Base-by-base conservation (phyloP, 2,113 vertebrate genomes). In the Erythrocercus mccallii region DNA sequence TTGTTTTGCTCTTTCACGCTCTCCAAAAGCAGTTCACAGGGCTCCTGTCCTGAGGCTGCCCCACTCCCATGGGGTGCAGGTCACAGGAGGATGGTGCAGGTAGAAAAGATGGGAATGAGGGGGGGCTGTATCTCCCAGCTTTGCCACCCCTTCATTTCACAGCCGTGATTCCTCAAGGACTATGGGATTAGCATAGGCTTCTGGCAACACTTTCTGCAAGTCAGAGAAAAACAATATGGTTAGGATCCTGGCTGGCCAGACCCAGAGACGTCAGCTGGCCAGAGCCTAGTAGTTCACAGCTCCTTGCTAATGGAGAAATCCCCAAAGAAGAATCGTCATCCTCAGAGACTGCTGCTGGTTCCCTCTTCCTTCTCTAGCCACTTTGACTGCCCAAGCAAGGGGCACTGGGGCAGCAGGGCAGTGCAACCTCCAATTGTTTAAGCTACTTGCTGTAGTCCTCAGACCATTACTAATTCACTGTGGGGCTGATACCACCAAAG, bases 141-240 rank as follows among this genome's bases (percentile, higher is more conserved):
- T 53, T 88, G 73, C 66, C 64, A 57, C 13, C 16, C 33, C 50
- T 80, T 53, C 27, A 11, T 76, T 73, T 96, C 87, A 95, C 44
- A 96, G 64, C 42, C 40, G 92, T 82, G 96, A 92, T 84, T 97
- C 95, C 45, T 94, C 76, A 60, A 91, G 82, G 60, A 93, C 57
- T 44, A 71, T 61, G 27, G 92, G 53, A 85, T 88, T 64, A 37
- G 21, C 5, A 25, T 73, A 57, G 70, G 58, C 66, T 88, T 92
- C 88, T 81, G 94, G 70, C 57, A 83, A 50, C 40, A n/a, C 94
- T 87, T 94, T 96, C 92, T 97, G 81, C 61, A 97, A 97, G 23
- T 95, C 62, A 95, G 42, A 95, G 40, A 96, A 81, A 90, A 95
- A 64, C 42, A 78, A 6, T 6, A 73, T 27, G 13, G 50, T 97